A percentile compares a stretch with the other conserved stretches of the same genome.
These are phyloP conservation scores for Drosophila falleni DNA, from an alignment of 2,888 invertebrate genomes.

Conservation along the genomic window DNA sequence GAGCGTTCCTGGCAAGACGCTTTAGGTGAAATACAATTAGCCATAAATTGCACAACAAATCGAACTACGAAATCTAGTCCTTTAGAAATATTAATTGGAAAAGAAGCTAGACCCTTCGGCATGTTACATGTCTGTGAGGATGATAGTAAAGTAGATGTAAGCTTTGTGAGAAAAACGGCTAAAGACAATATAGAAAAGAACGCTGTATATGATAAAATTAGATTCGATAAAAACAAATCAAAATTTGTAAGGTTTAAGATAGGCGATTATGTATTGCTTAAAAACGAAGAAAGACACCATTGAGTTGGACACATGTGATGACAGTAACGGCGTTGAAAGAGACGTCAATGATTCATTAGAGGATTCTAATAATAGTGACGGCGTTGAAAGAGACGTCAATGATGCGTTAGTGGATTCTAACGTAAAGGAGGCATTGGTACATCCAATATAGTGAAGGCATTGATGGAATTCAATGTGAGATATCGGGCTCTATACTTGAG, in stretches of 20 bases:
- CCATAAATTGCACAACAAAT: slow-evolving; percentile 19
- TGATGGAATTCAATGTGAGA: neutral
- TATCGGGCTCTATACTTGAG: neutral
- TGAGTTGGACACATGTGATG: slow-evolving; percentile 8
- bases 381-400: slow-evolving; percentile 11
- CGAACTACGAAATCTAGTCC: slow-evolving; percentile 17
- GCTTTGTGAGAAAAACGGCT: slow-evolving; percentile 11
- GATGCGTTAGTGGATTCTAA: slow-evolving; percentile 5
- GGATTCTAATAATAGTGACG: slow-evolving; percentile 3
- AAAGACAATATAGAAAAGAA: slow-evolving; percentile 7
- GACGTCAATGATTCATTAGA: slow-evolving; percentile 4
- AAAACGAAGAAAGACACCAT: neutral
- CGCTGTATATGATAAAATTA: neutral
- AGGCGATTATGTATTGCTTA: neutral
- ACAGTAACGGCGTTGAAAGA: slow-evolving; percentile 5
- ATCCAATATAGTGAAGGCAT: neutral
- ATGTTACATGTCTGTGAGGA: slow-evolving; percentile 17
- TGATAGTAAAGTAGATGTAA: slow-evolving; percentile 13
- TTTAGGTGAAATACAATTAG: slow-evolving; percentile 13
- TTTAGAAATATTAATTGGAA: slow-evolving; percentile 20
- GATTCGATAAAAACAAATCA: slow-evolving; percentile 5
- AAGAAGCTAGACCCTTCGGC: slow-evolving; percentile 13
- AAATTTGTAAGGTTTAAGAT: neutral
- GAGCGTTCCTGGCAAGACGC: slow-evolving; percentile 17
- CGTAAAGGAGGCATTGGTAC: neutral